Evolutionary conservation across 2,797 vertebrate species (phyloP).

Genomic region (Coranthus polyacanthus): DNA sequence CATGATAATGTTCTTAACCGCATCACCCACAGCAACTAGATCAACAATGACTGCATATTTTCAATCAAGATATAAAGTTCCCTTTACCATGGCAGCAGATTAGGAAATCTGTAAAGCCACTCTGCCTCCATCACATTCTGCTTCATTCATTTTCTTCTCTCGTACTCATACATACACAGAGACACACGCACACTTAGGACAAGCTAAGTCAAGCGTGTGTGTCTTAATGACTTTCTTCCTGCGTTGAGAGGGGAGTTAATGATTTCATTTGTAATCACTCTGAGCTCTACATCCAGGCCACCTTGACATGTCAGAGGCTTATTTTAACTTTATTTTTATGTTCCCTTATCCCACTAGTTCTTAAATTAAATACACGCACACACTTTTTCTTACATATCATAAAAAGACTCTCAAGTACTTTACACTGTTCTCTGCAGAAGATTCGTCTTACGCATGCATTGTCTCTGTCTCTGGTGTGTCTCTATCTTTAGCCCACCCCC

Average conservation of each 20-base stretch:
- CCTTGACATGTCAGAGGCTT: conserved; percentile 67
- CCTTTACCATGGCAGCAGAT: conserved; percentile 32
- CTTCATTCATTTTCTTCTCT: conserved; percentile 1
- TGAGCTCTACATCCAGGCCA: conserved; percentile 71
- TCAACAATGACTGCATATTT: neutral
- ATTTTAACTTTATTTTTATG: conserved; percentile 54
- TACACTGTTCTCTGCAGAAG: neutral
- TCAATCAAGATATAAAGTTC: neutral
- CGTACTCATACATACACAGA: neutral
- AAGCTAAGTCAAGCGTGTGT: conserved; percentile 54
- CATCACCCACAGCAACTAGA: too few relatives aligned
- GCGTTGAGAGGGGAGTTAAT: conserved; percentile 68
- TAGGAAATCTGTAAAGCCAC: conserved; percentile 5
- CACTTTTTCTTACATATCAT: conserved; percentile 4
- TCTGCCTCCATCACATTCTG: conserved; percentile 18
- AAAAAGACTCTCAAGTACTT: conserved; percentile 10
- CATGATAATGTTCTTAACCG: too few relatives aligned
- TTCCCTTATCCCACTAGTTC: conserved; percentile 26
- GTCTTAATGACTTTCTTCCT: conserved; percentile 73
- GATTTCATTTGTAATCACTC: conserved; percentile 75
- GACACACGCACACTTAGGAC: conserved; percentile 15
- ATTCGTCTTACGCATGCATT: neutral
- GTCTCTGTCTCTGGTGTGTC: conserved; percentile 7
- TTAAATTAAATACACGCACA: conserved; percentile 33
- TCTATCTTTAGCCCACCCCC: neutral